These are phyloP conservation scores for Pardalotus punctatus DNA, from an alignment of 2,113 vertebrate species.

Conservation along the genomic window DNA sequence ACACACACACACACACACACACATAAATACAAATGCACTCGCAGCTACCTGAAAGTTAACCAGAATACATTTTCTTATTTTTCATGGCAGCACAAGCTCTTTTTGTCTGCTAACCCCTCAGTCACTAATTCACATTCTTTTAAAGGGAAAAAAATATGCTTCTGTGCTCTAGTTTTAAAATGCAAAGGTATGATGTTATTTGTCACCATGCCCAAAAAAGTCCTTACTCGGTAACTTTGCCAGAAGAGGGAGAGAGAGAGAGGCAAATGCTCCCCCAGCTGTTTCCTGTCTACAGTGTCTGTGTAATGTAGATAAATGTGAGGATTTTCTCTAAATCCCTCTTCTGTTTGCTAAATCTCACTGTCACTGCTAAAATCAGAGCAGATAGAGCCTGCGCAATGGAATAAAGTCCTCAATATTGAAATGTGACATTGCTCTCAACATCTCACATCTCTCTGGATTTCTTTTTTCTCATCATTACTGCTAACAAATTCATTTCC, in stretches of 20 bases:
- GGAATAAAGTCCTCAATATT: slow-evolving; percentile 99
- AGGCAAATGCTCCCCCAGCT: slow-evolving; percentile 98
- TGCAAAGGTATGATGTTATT: slow-evolving; percentile 97
- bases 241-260: slow-evolving; percentile 92
- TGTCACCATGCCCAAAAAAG: slow-evolving; percentile 97
- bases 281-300: slow-evolving; percentile 99
- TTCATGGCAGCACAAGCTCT: slow-evolving; percentile 56
- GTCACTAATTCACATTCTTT: slow-evolving; percentile 79
- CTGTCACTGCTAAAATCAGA: slow-evolving; percentile 94
- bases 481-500: slow-evolving; percentile 97
- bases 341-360: slow-evolving; percentile 99
- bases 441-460: slow-evolving; percentile 92
- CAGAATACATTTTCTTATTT: slow-evolving; percentile 52
- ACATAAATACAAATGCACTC: neutral
- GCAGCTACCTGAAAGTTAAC: slow-evolving; percentile 58
- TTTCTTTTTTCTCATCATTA: slow-evolving; percentile 96
- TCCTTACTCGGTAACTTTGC: slow-evolving; percentile 99
- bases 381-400: slow-evolving; percentile 97
- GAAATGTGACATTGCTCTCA: slow-evolving; percentile 98
- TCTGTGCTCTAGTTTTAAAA: slow-evolving; percentile 83
- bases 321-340: slow-evolving; percentile 99
- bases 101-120: slow-evolving; percentile 66
- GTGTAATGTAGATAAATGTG: slow-evolving; percentile 99
- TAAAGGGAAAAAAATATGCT: slow-evolving; percentile 75
- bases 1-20: neutral